Evolutionary conservation across 2,888 invertebrate species (phyloP), one percentile per base, ranked within the genome.

Genomic region (Parnassius mnemosyne): DNA sequence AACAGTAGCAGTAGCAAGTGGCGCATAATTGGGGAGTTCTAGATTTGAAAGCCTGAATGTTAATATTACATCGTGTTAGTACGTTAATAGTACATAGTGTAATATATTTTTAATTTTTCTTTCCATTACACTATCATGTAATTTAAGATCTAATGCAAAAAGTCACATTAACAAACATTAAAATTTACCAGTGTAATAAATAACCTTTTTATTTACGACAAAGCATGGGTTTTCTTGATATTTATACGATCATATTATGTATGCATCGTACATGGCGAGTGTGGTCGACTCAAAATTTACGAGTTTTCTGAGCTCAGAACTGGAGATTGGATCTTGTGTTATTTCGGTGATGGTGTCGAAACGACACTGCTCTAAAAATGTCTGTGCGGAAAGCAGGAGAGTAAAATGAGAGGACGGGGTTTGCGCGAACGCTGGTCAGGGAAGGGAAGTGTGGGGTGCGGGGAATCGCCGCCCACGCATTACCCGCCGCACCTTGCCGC

Each of bases 321-420:
- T 78, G 78, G 83, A 84, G 84, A 84, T 83, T 81, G 75, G 73
- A 77, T 79, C 80, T 77, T 72, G 78, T 85, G 86, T 87, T 91
- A 90, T 91, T 91, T 91, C 88, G 84, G 90, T 88, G 89, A 83
- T 81, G 86, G 87, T 90, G 89, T 89, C 88, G 90, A 89, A 89
- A 86, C 87, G 88, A 88, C 85, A 88, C 85, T 86, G 86, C 83
- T 84, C 90, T 89, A 91, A 88, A 89, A 88, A 88, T 91, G 89
- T 84, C 83, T 85, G 79, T 63, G 72, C 68, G 74, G 77, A 77
- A 76, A 74, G 70, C 69, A 72, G 70, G 74, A 70, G 70, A 66
- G 66, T 10, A 67, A 68, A 71, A 71, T 68, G 75, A 71, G 69
- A 67, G 58, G 70, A 65, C 72, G 69, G 66, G 65, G 65, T 67